These are phyloP conservation scores for Cichladusa arquata DNA, from an alignment of 2,113 vertebrate species.

Conservation along the genomic window DNA sequence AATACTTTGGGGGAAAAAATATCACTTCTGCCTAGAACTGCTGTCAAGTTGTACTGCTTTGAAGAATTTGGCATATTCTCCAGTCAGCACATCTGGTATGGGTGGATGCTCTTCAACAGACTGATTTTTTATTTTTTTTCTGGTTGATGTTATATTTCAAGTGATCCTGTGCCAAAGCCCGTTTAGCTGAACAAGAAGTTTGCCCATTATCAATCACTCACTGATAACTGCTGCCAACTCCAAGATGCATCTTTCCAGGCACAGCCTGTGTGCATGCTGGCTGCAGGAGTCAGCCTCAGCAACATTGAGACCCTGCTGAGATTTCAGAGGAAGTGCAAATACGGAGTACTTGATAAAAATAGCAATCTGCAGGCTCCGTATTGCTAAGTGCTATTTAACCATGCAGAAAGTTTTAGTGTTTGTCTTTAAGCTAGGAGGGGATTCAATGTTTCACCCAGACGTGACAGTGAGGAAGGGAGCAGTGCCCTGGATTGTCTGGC, in stretches of 20 bases:
- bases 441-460: background rate
- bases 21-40: background rate
- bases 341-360: constrained; percentile 16
- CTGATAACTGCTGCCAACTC: background rate
- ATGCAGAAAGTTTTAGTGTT: background rate
- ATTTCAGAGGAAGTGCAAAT: constrained; percentile 35
- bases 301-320: background rate
- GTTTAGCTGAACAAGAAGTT: constrained; percentile 40
- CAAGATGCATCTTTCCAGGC: constrained; percentile 27
- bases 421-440: background rate
- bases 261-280: background rate
- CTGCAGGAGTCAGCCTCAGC: constrained; percentile 5
- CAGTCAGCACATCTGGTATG: constrained; percentile 54
- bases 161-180: background rate
- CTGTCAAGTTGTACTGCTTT: constrained; percentile 5
- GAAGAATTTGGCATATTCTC: constrained; percentile 49
- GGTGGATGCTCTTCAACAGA: constrained; percentile 11
- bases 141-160: constrained; percentile 3
- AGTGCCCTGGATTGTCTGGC: background rate
- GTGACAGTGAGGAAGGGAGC: background rate
- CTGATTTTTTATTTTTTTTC: background rate
- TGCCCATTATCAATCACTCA: constrained; percentile 18
- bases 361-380: background rate
- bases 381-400: constrained; percentile 3
- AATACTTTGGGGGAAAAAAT: background rate